Evolutionary conservation across 2,888 invertebrate species (phyloP).

Genomic region (Cerastis leucographa): DNA sequence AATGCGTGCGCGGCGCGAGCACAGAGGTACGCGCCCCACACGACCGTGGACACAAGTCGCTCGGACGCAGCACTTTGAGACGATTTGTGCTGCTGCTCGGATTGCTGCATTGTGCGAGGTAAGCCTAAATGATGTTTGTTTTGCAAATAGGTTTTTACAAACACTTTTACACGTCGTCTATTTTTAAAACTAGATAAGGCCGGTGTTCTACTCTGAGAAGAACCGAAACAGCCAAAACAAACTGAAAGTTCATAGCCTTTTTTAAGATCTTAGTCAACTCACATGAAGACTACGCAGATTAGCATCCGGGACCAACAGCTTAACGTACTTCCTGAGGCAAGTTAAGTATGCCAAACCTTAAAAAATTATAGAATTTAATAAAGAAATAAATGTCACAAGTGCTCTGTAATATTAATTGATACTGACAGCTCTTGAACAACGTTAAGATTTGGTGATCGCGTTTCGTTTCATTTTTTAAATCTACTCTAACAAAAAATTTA

Average conservation of each 20-base stretch:
- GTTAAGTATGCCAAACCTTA: too few relatives aligned
- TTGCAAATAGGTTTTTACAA: too few relatives aligned
- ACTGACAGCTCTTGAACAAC: not conserved
- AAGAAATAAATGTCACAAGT: not conserved
- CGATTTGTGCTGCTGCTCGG: slow-evolving; percentile 69
- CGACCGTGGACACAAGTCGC: slow-evolving; percentile 47
- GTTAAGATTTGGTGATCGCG: not conserved
- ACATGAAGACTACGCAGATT: too few relatives aligned
- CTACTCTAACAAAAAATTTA: not conserved
- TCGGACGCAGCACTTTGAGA: slow-evolving; percentile 30
- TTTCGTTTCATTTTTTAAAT: not conserved
- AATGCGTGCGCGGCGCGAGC: slow-evolving; percentile 84
- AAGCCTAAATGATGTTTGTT: slow-evolving; percentile 5
- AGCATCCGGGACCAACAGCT: too few relatives aligned
- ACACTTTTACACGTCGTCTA: too few relatives aligned
- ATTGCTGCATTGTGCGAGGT: slow-evolving; percentile 81
- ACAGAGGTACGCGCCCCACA: slow-evolving; percentile 76
- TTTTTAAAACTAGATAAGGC: too few relatives aligned
- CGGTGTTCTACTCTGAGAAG: too few relatives aligned
- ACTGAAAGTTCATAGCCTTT: too few relatives aligned
- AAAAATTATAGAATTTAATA: too few relatives aligned
- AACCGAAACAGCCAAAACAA: too few relatives aligned
- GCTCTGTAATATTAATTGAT: not conserved
- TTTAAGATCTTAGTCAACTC: too few relatives aligned
- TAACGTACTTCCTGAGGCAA: too few relatives aligned